These are phyloP conservation scores for Melinaea menophilus DNA, from an alignment of 2,888 invertebrate species.

Conservation along the genomic window DNA sequence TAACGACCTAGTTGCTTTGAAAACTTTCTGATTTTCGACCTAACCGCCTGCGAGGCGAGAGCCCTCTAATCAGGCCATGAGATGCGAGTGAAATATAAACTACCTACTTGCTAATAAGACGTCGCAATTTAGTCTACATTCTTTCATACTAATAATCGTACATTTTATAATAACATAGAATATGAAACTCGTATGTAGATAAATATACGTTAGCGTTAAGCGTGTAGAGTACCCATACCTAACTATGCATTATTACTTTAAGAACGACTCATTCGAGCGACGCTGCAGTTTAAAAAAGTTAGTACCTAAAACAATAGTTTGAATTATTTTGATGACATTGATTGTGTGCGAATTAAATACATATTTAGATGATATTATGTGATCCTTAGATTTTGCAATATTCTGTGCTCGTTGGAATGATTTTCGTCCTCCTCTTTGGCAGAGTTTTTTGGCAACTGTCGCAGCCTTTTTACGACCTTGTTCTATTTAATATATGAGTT, in stretches of 20 bases:
- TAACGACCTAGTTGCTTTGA: conserved; percentile 34
- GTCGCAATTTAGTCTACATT: conserved; percentile 21
- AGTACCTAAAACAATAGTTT: conserved; percentile 3
- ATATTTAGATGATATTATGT: not conserved
- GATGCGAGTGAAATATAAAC: conserved; percentile 14
- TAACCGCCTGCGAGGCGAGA: conserved; percentile 23
- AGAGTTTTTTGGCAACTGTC: conserved; percentile 10
- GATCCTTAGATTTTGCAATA: conserved; percentile 6
- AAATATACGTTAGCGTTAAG: not conserved
- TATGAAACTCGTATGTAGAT: not conserved
- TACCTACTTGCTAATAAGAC: conserved; percentile 15
- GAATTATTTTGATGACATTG: conserved; percentile 6
- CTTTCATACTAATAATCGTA: not conserved
- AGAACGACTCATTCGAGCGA: conserved; percentile 8
- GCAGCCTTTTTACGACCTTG: conserved; percentile 13
- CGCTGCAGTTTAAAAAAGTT: conserved; percentile 6
- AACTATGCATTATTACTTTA: conserved; percentile 4
- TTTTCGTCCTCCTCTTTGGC: conserved; percentile 9
- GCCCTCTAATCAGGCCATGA: conserved; percentile 29
- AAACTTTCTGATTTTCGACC: conserved; percentile 28
- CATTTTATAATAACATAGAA: not conserved
- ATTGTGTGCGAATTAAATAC: not conserved
- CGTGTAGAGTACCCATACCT: not conserved
- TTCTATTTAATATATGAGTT: conserved; percentile 11
- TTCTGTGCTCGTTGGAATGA: conserved; percentile 7